These are phyloP conservation scores for Cheilosia pagana DNA, from an alignment of 2,888 invertebrate genomes.

Conservation along the genomic window DNA sequence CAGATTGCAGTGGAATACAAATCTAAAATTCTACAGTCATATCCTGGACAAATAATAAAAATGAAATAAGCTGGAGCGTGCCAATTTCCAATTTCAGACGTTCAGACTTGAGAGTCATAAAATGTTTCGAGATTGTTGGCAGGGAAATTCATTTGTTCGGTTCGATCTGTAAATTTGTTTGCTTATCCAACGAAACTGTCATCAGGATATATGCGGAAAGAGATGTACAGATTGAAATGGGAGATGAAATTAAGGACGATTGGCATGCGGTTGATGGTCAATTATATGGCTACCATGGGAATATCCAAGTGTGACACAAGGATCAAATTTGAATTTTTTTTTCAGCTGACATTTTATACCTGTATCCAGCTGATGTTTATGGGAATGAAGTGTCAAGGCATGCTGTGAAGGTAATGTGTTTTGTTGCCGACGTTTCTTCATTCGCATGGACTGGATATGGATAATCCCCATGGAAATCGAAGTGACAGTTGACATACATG, in stretches of 20 bases:
- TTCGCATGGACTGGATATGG: too few species aligned
- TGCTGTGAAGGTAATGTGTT: too few species aligned
- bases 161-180: constrained; percentile 45
- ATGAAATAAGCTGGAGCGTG: constrained; percentile 44
- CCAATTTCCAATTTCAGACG: constrained; percentile 60
- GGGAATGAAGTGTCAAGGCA: neutral
- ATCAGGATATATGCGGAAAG: constrained; percentile 23
- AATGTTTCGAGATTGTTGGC: constrained; percentile 30
- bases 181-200: constrained; percentile 15
- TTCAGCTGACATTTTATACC: constrained; percentile 8
- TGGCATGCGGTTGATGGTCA: constrained; percentile 53
- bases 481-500: too few species aligned
- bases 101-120: constrained; percentile 49
- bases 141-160: constrained; percentile 45
- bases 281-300: constrained; percentile 37
- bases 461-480: too few species aligned
- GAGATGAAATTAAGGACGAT: constrained; percentile 61
- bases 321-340: constrained; percentile 10
- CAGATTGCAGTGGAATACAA: constrained; percentile 41
- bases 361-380: neutral
- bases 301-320: constrained; percentile 1
- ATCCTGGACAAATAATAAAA: neutral
- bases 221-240: constrained; percentile 50
- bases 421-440: too few species aligned
- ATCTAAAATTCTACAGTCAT: neutral